A percentile compares a stretch with the other conserved stretches of the same genome.
phyloP scores from a whole-genome alignment of 1,140 invertebrate genomes.

The Drosophila elegans region DNA sequence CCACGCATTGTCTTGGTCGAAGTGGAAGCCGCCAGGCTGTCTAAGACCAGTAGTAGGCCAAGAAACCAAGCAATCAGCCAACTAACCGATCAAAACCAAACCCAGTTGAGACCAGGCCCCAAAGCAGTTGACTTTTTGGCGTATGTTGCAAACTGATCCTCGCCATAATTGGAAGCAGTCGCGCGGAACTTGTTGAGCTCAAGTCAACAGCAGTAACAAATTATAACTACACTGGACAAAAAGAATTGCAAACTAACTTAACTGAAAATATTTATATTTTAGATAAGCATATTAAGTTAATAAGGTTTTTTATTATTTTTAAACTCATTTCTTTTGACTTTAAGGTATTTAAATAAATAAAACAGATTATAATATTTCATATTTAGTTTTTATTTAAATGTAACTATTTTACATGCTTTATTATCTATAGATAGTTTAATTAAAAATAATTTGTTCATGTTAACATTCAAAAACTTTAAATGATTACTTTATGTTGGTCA shows the following conservation, averaged over 20 bases:
- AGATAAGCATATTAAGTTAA: too few species aligned
- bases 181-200: constrained; percentile 70
- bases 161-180: constrained; percentile 79
- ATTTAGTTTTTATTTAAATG: too few species aligned
- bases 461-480: too few species aligned
- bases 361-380: too few species aligned
- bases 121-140: constrained; percentile 74
- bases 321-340: too few species aligned
- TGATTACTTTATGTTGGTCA: too few species aligned
- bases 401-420: too few species aligned
- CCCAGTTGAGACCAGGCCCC: constrained; percentile 43
- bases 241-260: neutral
- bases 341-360: too few species aligned
- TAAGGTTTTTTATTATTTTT: too few species aligned
- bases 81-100: constrained; percentile 1
- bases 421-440: too few species aligned
- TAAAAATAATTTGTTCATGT: too few species aligned
- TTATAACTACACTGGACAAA: constrained; percentile 54
- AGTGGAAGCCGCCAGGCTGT: constrained; percentile 57
- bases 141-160: constrained; percentile 78
- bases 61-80: constrained; percentile 7
- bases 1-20: constrained; percentile 54
- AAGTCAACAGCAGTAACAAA: constrained; percentile 46
- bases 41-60: constrained; percentile 72
- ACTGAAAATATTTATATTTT: too few species aligned